Evolutionary conservation across 2,888 invertebrate species (phyloP).

Genomic region (Gordius sp.): DNA sequence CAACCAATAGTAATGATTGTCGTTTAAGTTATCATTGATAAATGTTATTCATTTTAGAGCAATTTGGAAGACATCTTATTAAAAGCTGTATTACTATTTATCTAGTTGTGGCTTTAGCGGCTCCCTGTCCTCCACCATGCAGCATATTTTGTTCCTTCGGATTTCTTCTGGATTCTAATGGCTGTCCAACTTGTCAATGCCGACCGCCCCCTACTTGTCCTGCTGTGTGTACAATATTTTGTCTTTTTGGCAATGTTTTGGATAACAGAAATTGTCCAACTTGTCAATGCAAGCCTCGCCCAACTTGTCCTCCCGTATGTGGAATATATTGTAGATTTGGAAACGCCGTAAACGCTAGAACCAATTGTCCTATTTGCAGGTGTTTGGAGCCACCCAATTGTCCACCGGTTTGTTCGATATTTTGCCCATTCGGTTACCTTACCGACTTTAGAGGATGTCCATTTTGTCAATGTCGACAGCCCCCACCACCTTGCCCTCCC

Average conservation of each 20-base stretch:
- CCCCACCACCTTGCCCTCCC: too few relatives aligned
- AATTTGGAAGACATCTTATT: too few relatives aligned
- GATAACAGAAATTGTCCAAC: neutral
- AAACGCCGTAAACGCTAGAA: too few relatives aligned
- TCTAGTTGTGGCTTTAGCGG: too few relatives aligned
- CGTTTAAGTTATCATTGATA: too few relatives aligned
- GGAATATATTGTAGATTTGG: too few relatives aligned
- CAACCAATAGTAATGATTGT: too few relatives aligned
- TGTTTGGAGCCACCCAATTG: too few relatives aligned
- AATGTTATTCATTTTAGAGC: too few relatives aligned
- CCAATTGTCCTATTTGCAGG: too few relatives aligned
- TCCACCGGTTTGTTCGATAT: slow-evolving; percentile 1
- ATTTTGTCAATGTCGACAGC: neutral
- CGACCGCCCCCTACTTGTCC: neutral
- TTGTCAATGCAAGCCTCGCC: neutral
- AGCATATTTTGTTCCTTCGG: neutral
- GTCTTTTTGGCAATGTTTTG: neutral
- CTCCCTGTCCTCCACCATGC: neutral
- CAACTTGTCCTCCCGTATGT: too few relatives aligned
- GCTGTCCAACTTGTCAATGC: neutral
- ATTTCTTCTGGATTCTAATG: neutral
- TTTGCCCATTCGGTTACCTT: neutral
- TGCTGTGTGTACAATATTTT: neutral
- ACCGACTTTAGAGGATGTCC: neutral
- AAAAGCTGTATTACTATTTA: too few relatives aligned